Base-by-base conservation (phyloP, 2,797 vertebrate species). In the Acrossocheilus fasciatus region DNA sequence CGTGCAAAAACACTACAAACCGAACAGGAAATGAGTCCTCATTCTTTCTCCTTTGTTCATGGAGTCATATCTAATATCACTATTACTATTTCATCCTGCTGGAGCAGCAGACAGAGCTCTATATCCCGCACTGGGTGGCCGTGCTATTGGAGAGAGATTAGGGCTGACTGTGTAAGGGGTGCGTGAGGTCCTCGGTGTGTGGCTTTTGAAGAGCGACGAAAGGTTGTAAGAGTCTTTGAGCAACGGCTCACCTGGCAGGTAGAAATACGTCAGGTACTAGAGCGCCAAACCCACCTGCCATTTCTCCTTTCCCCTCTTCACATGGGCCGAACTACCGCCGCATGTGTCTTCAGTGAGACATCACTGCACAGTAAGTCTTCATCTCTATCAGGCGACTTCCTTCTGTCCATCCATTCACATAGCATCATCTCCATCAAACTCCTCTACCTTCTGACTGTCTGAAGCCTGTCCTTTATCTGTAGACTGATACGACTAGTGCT, bases 1-100 rank as follows among this genome's bases (percentile, higher is more conserved):
- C 26, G 26, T 52, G 68, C 50, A 82, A 74, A 87, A 83, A 85
- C 75, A 66, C 82, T n/a, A 82, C 87, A 86, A 84, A 84, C 83
- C 3, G 59, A 73, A 81, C 47, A 87, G 80, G 82, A 85, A 87
- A 89, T 86, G 82, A 90, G 84, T 77, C 80, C 74, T 70, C 69
- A 73, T 76, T 82, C 45, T 52, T 75, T 86, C 36, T 14, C 62
- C 34, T 86, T 90, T 87, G 89, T 90, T 85, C 74, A 87, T 45
- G 72, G 54, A 88, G 83, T 88, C 62, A 85, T 81, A 87, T 89
- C 80, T 88, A 88, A 86, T 86, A 88, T 84, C 73, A 41, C 83
- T n/a, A 85, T 79, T 86, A 76, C 73, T 66, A 82, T 81, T 88
- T 88, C 78, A 87, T 81, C 54, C 70, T 80, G 43, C 74, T 78